These are phyloP conservation scores for Pocillopora damicornis DNA, from an alignment of 64 coral and sea anemone genomes.

Conservation along the genomic window DNA sequence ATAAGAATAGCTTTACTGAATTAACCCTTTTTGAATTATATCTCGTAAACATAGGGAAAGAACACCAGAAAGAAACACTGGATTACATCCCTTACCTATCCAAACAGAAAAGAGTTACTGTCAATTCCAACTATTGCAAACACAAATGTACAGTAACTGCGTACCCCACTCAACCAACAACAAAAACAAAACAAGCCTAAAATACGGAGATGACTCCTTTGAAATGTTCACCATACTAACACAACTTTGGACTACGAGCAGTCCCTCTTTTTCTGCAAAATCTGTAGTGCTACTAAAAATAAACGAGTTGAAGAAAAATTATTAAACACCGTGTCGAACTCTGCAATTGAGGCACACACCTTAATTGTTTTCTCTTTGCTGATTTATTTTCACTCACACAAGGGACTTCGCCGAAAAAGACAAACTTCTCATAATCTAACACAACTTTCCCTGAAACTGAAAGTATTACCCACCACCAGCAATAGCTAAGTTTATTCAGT, in stretches of 20 bases:
- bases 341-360: too few species aligned
- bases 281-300: too few species aligned
- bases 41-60: not conserved
- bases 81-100: not conserved
- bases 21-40: not conserved
- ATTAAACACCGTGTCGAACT: too few species aligned
- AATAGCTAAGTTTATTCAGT: not conserved
- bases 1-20: too few species aligned
- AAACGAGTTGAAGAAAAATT: too few species aligned
- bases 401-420: not conserved
- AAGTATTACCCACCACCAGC: conserved; percentile 21
- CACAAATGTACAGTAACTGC: not conserved
- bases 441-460: conserved; percentile 14
- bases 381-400: too few species aligned
- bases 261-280: too few species aligned
- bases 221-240: too few species aligned
- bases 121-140: conserved; percentile 8
- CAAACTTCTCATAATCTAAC: conserved; percentile 13
- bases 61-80: too few species aligned
- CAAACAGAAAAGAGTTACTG: not conserved
- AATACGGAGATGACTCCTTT: too few species aligned
- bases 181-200: not conserved
- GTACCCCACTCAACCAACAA: conserved; percentile 5
- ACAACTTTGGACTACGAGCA: too few species aligned
- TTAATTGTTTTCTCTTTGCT: too few species aligned